Conservation (phyloP, 2,797 vertebrate genomes). For the Dromococcyx pavoninus region DNA sequence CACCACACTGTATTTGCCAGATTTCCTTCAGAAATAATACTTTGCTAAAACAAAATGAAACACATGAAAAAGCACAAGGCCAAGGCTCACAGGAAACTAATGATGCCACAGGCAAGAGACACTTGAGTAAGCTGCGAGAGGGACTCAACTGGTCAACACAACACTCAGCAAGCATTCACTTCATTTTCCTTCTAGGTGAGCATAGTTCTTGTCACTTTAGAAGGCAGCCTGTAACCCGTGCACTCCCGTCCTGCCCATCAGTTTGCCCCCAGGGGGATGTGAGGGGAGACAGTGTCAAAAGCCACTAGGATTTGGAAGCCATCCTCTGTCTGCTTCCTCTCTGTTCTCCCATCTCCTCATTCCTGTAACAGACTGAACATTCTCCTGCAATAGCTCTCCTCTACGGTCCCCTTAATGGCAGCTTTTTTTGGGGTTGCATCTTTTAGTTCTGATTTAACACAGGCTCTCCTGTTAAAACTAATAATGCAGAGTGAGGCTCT, state of each 20-base stretch:
- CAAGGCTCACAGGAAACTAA: background rate
- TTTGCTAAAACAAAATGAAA: background rate
- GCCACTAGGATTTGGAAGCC: background rate
- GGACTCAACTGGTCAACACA: rapidly evolving
- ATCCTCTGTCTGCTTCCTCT: background rate
- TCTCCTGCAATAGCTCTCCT: background rate
- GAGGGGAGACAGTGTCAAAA: background rate
- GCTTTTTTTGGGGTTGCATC: background rate
- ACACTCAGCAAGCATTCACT: background rate
- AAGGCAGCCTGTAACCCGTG: rapidly evolving
- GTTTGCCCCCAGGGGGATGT: rapidly evolving
- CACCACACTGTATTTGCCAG: rapidly evolving
- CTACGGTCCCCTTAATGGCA: background rate
- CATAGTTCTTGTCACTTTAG: background rate
- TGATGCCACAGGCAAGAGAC: background rate
- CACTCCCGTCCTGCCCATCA: background rate
- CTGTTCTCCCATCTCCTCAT: background rate
- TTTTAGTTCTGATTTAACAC: background rate
- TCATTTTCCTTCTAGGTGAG: rapidly evolving
- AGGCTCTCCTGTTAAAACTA: background rate
- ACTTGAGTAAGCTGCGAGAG: background rate
- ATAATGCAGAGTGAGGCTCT: background rate
- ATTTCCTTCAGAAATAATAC: background rate
- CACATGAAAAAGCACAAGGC: background rate
- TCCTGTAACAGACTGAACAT: background rate